phyloP scores from a whole-genome alignment of 2,797 vertebrate genomes.

The Galaxias olidus region DNA sequence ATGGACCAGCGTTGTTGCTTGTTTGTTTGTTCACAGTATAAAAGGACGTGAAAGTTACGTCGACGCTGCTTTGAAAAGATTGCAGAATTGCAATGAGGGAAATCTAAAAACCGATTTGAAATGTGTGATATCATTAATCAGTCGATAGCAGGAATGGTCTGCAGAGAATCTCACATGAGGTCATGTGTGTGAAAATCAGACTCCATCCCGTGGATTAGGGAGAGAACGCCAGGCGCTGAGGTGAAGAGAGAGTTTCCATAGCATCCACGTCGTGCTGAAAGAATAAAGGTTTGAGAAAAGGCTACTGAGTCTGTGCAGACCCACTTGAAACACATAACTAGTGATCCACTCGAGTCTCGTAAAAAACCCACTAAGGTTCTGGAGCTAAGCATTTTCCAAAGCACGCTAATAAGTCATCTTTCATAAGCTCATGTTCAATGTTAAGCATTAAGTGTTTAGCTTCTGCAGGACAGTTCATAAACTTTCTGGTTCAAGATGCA shows the following conservation, averaged over 20 bases:
- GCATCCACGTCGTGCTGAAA: conserved; percentile 45
- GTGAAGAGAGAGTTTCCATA: conserved; percentile 35
- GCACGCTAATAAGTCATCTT: background rate
- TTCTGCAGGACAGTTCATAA: conserved; percentile 50
- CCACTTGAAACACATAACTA: conserved; percentile 46
- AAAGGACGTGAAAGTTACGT: conserved; percentile 35
- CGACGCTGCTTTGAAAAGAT: background rate
- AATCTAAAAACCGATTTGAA: conserved; percentile 23
- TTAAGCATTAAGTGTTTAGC: no score
- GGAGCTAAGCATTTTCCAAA: background rate
- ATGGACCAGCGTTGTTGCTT: conserved; percentile 13
- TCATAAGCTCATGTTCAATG: background rate
- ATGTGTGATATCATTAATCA: conserved; percentile 39
- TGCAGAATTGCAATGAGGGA: background rate
- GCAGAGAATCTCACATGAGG: conserved; percentile 41
- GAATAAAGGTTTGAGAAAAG: conserved; percentile 41
- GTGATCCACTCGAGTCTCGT: conserved; percentile 11
- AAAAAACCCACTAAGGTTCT: no score
- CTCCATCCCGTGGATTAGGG: conserved; percentile 42
- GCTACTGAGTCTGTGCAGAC: conserved; percentile 26
- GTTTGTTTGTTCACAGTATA: conserved; percentile 31
- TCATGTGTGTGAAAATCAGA: conserved; percentile 36
- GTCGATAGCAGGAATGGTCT: conserved; percentile 48
- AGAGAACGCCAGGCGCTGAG: conserved; percentile 48
- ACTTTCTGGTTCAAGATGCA: conserved; percentile 51